Evolutionary conservation across 2,888 invertebrate genomes (phyloP).

Genomic region (Platycnemis pennipes): DNA sequence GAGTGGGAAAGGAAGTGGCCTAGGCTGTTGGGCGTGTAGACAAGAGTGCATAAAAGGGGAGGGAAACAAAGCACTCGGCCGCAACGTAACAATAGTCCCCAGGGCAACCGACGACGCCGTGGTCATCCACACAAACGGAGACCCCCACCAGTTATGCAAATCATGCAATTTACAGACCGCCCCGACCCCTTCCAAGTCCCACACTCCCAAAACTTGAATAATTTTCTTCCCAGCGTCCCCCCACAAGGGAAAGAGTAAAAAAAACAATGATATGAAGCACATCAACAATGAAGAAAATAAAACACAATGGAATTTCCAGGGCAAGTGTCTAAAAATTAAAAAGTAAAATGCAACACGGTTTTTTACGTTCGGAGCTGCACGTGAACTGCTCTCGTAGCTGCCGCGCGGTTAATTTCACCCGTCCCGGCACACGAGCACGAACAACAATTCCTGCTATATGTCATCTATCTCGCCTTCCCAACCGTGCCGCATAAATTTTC

Average conservation of each 20-base stretch:
- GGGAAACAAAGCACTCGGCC: background rate
- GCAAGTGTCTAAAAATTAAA: background rate
- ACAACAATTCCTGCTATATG: background rate
- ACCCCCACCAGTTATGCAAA: constrained; percentile 3
- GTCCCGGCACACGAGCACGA: background rate
- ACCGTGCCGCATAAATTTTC: background rate
- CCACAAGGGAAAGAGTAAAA: background rate
- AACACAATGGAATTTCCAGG: background rate
- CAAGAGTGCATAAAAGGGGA: background rate
- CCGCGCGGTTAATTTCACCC: background rate
- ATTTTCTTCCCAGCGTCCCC: background rate
- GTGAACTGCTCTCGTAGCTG: background rate
- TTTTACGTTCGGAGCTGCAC: background rate
- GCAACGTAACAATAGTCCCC: background rate
- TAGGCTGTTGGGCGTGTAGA: too few relatives aligned
- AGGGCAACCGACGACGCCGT: background rate
- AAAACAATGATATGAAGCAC: background rate
- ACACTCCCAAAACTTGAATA: background rate
- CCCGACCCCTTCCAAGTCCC: background rate
- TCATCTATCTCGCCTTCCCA: background rate
- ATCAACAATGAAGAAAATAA: background rate
- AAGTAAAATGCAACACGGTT: background rate
- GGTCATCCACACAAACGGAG: background rate
- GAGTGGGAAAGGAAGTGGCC: too few relatives aligned
- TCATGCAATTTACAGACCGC: background rate